Conservation (phyloP, 2,113 vertebrate genomes). For the Sialia sialis region DNA sequence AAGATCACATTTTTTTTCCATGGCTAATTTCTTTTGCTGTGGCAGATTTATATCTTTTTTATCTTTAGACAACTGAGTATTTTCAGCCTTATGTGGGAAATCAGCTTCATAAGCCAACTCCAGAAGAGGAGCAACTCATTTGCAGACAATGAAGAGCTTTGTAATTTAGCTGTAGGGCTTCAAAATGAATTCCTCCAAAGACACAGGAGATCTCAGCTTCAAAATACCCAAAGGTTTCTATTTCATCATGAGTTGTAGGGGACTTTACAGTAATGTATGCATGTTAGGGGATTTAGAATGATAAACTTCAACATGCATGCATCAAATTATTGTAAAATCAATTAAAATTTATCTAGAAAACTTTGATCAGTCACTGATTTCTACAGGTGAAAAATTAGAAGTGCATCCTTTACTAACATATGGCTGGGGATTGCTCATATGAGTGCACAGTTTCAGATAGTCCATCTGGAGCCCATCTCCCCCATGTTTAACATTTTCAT, state of each 20-base stretch:
- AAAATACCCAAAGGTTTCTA: neutral
- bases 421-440: neutral
- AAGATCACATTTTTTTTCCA: neutral
- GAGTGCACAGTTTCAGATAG: neutral
- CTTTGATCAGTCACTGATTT: neutral
- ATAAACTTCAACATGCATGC: neutral
- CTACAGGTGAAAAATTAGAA: neutral
- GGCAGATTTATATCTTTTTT: neutral
- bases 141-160: neutral
- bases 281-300: neutral
- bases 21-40: neutral
- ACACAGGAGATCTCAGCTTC: neutral
- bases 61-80: neutral
- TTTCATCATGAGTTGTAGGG: neutral
- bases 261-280: slow-evolving; percentile 1
- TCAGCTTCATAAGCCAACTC: neutral
- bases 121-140: neutral
- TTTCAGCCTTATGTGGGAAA: neutral
- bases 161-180: slow-evolving; percentile 22
- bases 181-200: slow-evolving; percentile 29
- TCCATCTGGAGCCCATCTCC: neutral
- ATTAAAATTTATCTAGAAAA: slow-evolving; percentile 17
- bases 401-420: neutral
- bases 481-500: neutral
- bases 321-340: slow-evolving; percentile 18